phyloP scores from a whole-genome alignment of 1,140 invertebrate genomes.

The Rhyacophila brunnea region DNA sequence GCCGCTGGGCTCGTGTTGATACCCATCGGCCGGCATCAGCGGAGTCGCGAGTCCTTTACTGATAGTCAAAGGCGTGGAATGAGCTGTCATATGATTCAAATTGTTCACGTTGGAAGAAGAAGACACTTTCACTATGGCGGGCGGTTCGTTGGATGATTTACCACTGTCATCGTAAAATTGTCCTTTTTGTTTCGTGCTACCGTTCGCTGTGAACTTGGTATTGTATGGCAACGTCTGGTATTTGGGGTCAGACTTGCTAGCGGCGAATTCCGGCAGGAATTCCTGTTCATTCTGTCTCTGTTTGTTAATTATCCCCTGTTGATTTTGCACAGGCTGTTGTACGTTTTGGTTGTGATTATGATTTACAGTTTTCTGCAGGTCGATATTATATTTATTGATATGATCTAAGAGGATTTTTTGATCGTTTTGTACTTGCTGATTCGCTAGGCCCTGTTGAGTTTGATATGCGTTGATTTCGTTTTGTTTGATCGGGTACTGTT shows the following conservation, averaged over 20 bases:
- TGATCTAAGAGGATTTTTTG: constrained; percentile 50
- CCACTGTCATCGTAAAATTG: constrained; percentile 38
- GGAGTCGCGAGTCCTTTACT: constrained; percentile 65
- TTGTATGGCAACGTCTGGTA: constrained; percentile 92
- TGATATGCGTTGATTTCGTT: constrained; percentile 41
- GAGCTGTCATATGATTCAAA: constrained; percentile 61
- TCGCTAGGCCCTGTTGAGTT: constrained; percentile 46
- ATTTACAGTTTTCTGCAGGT: constrained; percentile 31
- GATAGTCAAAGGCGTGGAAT: constrained; percentile 66
- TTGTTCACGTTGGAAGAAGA: constrained; percentile 30
- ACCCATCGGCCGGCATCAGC: constrained; percentile 54
- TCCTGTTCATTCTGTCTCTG: constrained; percentile 53
- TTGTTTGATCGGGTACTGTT: constrained; percentile 46
- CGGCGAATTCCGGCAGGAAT: constrained; percentile 53
- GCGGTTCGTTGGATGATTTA: constrained; percentile 7
- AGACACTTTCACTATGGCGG: constrained; percentile 35
- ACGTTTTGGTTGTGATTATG: constrained; percentile 30
- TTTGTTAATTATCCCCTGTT: constrained; percentile 41
- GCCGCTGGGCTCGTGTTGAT: constrained; percentile 42
- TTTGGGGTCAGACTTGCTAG: constrained; percentile 87
- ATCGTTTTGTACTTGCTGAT: constrained; percentile 39
- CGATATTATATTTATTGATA: constrained; percentile 43
- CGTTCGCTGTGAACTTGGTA: constrained; percentile 71
- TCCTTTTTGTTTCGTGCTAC: constrained; percentile 45
- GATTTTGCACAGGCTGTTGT: constrained; percentile 45